phyloP scores from a whole-genome alignment of 2,888 invertebrate species.

The Marronus borbonicus region DNA sequence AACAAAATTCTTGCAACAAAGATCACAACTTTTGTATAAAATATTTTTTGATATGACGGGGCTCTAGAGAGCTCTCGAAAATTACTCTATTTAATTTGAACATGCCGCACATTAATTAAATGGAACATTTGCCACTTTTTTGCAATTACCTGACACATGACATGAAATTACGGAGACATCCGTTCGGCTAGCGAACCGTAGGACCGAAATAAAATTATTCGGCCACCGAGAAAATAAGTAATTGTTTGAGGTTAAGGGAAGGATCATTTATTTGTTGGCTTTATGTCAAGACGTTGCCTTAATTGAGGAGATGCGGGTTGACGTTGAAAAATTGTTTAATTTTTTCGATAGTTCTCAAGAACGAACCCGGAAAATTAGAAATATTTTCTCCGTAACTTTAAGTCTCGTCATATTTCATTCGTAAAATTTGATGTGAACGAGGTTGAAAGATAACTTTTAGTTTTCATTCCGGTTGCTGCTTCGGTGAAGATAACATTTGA shows the following conservation, averaged over 20 bases:
- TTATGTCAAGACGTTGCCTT: conserved; percentile 21
- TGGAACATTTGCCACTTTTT: background rate
- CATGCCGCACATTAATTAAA: too few relatives aligned
- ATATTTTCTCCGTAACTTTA: background rate
- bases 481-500: too few relatives aligned
- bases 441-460: too few relatives aligned
- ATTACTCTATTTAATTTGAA: too few relatives aligned
- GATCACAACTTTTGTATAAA: too few relatives aligned
- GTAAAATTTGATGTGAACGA: background rate
- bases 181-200: background rate
- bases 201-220: conserved; percentile 35
- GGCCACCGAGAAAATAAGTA: conserved; percentile 33
- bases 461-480: too few relatives aligned
- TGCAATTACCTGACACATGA: conserved; percentile 16
- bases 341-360: conserved; percentile 23
- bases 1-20: too few relatives aligned
- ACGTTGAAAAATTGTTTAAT: conserved; percentile 36
- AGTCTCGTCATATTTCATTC: conserved; percentile 13
- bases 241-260: conserved; percentile 22
- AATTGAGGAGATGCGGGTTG: conserved; percentile 28
- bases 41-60: too few relatives aligned
- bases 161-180: background rate
- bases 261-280: conserved; percentile 33
- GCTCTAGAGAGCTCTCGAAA: too few relatives aligned
- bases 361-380: conserved; percentile 4